Evolutionary conservation across 2,113 vertebrate species (phyloP).

Genomic region (Entomyzon cyanotis): DNA sequence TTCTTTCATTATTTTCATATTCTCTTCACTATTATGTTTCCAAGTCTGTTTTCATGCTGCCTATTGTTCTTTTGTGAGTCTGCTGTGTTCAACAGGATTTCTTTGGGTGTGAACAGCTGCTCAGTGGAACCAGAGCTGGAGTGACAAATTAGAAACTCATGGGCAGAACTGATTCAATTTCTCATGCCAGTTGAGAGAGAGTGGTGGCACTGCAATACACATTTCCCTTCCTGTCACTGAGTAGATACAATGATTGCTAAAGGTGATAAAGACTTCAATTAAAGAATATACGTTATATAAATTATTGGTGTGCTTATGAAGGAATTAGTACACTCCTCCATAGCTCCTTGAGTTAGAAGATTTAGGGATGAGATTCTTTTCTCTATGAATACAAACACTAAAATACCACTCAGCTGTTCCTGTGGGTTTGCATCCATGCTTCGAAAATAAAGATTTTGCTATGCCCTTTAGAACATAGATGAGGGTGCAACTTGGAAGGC

Average conservation of each 20-base stretch:
- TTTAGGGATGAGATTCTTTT: not conserved
- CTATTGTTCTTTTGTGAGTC: not conserved
- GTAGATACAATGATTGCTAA: not conserved
- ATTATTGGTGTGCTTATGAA: not conserved
- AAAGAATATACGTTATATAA: not conserved
- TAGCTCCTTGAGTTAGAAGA: not conserved
- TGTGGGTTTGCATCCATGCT: not conserved
- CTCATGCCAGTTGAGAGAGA: not conserved
- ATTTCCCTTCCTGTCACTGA: not conserved
- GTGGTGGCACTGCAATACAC: not conserved
- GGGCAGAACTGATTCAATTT: slow-evolving; percentile 38
- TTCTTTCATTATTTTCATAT: not conserved
- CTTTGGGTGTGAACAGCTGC: slow-evolving; percentile 16
- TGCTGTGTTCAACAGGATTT: not conserved
- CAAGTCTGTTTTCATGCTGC: not conserved
- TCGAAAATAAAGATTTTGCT: not conserved
- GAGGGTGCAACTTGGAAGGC: not conserved
- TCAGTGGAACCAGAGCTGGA: slow-evolving; percentile 17
- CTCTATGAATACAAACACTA: not conserved
- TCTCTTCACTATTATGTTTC: not conserved
- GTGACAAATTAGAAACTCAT: slow-evolving; percentile 41
- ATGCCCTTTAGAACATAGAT: not conserved
- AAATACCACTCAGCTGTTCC: not conserved
- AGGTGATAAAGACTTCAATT: not conserved
- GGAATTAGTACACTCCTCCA: not conserved